Evolutionary conservation across 2,888 invertebrate species (phyloP).

Genomic region (Stenurella melanura): DNA sequence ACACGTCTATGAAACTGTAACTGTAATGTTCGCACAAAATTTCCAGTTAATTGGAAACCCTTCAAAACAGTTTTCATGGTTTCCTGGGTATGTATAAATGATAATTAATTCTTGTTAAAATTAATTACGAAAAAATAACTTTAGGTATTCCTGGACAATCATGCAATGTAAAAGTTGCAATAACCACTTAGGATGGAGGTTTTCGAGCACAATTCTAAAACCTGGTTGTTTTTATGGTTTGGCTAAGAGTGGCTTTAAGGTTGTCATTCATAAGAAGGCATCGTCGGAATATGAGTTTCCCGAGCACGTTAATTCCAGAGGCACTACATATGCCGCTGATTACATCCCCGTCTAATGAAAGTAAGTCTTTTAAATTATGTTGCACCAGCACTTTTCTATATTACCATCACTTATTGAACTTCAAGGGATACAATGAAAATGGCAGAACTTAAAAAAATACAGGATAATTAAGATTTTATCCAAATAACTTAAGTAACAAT

Average conservation of each 20-base stretch:
- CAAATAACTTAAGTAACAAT: too few species aligned
- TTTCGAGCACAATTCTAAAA: slow-evolving; percentile 80
- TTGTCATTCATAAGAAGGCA: slow-evolving; percentile 52
- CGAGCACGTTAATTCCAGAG: slow-evolving; percentile 28
- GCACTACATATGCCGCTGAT: slow-evolving; percentile 50
- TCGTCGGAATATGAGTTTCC: slow-evolving; percentile 36
- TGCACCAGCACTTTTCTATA: too few species aligned
- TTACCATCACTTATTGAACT: too few species aligned
- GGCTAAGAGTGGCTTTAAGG: slow-evolving; percentile 75
- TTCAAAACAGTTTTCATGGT: slow-evolving; percentile 87
- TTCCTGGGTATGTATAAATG: slow-evolving; percentile 81
- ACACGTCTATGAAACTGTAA: slow-evolving; percentile 87
- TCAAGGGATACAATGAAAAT: too few species aligned
- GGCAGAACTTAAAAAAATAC: too few species aligned
- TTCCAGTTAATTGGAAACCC: slow-evolving; percentile 75
- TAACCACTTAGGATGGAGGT: slow-evolving; percentile 87
- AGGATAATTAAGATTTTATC: too few species aligned
- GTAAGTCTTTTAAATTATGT: slow-evolving; percentile 21
- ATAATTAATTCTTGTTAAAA: not conserved
- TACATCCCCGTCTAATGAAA: slow-evolving; percentile 48
- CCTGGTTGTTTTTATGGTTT: slow-evolving; percentile 85
- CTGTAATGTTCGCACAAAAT: slow-evolving; percentile 77
- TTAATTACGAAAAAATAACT: slow-evolving; percentile 50
- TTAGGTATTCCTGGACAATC: slow-evolving; percentile 88
- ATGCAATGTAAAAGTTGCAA: slow-evolving; percentile 81